Conservation (phyloP, 2,113 vertebrate species). For the Leucopternis melanops region DNA sequence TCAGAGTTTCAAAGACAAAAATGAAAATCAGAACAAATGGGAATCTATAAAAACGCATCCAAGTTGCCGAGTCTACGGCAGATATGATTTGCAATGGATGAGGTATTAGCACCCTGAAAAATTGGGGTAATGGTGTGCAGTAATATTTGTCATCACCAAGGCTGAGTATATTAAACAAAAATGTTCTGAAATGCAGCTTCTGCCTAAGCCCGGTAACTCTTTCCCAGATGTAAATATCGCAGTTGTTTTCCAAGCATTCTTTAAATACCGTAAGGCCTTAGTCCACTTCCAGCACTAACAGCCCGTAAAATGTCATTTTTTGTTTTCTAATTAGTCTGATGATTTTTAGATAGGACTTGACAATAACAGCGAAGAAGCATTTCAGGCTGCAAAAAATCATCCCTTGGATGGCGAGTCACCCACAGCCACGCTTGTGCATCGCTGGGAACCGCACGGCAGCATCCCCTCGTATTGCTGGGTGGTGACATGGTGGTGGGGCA, state of each 20-base stretch:
- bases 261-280: constrained; percentile 49
- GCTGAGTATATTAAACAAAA: constrained; percentile 23
- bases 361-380: background rate
- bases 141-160: constrained; percentile 32
- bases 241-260: constrained; percentile 34
- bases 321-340: constrained; percentile 57
- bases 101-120: constrained; percentile 35
- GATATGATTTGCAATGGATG: constrained; percentile 15
- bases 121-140: constrained; percentile 34
- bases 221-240: constrained; percentile 28
- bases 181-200: constrained; percentile 11
- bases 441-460: background rate
- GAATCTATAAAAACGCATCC: background rate
- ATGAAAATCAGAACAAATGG: background rate
- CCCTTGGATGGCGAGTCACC: background rate
- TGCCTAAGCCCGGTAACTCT: background rate
- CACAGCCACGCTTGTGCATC: accelerated
- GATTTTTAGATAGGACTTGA: constrained; percentile 46
- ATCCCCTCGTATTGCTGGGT: background rate
- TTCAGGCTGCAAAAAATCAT: background rate
- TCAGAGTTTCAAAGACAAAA: background rate
- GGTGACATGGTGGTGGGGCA: background rate
- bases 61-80: background rate
- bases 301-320: constrained; percentile 61
- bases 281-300: constrained; percentile 46